Conservation (phyloP, 2,888 invertebrate genomes). For the Tenthredo livida region DNA sequence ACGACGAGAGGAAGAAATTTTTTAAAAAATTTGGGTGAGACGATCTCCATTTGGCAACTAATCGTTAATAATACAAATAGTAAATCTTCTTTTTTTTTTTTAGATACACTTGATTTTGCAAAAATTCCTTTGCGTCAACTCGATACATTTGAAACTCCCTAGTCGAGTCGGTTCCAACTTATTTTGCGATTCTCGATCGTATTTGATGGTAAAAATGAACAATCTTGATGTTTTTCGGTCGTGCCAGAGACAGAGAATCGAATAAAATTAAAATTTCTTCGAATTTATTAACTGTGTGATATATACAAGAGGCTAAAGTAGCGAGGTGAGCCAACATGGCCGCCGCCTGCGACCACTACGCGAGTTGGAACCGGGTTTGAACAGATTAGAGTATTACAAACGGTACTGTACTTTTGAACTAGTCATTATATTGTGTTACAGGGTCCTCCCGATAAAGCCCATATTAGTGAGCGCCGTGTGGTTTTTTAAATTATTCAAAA, state of each 20-base stretch:
- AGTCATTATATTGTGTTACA: constrained; percentile 69
- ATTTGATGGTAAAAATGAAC: background rate
- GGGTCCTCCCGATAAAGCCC: constrained; percentile 63
- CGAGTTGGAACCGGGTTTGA: background rate
- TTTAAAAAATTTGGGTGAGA: background rate
- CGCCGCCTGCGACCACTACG: background rate
- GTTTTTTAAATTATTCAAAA: constrained; percentile 51
- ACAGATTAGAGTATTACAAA: background rate
- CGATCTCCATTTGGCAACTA: background rate
- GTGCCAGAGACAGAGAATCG: background rate
- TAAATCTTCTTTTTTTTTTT: too few species aligned
- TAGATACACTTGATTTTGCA: too few species aligned
- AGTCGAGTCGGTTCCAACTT: background rate
- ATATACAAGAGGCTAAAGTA: background rate
- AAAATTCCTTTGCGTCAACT: background rate
- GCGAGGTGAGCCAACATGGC: constrained; percentile 9
- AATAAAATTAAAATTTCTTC: background rate
- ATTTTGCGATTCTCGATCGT: background rate
- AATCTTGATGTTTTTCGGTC: background rate
- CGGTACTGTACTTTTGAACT: constrained; percentile 68
- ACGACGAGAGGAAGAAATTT: background rate
- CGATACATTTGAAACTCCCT: background rate
- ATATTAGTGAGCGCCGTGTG: constrained; percentile 54
- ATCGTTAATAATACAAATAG: background rate
- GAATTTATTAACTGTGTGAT: background rate